Percentiles rank a stretch among this genome's conserved stretches.
phyloP scores from a whole-genome alignment of 2,797 vertebrate genomes.

The Enteromius afrohamiltoni region DNA sequence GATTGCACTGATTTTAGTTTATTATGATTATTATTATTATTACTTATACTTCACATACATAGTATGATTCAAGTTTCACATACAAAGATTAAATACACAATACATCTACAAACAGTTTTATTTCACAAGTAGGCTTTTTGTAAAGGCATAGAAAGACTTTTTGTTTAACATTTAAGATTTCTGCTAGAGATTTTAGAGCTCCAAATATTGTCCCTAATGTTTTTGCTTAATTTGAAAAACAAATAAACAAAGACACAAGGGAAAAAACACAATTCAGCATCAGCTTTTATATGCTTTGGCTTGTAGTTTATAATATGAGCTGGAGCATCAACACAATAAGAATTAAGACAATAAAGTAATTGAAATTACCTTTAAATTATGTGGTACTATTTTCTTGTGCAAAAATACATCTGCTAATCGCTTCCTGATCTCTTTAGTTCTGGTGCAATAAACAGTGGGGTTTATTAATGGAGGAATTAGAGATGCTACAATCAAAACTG shows the following conservation, averaged over 20 bases:
- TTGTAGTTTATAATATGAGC: background rate
- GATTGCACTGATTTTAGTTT: background rate
- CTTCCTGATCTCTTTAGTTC: slow-evolving; percentile 53
- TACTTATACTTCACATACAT: background rate
- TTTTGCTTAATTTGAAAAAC: background rate
- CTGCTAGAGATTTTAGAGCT: background rate
- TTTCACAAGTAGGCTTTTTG: background rate
- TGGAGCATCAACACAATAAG: background rate
- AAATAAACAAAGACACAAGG: no score
- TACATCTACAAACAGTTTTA: background rate
- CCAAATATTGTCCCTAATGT: background rate
- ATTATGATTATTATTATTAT: background rate
- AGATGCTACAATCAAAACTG: slow-evolving; percentile 36
- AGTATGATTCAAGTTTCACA: background rate
- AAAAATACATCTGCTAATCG: slow-evolving; percentile 5
- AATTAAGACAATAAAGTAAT: background rate
- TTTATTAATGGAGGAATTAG: slow-evolving; percentile 49
- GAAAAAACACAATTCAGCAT: background rate
- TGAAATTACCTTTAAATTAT: background rate
- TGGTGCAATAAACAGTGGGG: slow-evolving; percentile 49
- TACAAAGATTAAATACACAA: background rate
- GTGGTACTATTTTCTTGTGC: slow-evolving; percentile 2
- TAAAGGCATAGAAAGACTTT: background rate
- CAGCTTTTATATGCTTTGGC: background rate
- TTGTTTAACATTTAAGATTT: background rate